Evolutionary conservation across 2,113 vertebrate species (phyloP), one percentile per base, ranked within the genome.

Genomic region (Tautogolabrus adspersus): DNA sequence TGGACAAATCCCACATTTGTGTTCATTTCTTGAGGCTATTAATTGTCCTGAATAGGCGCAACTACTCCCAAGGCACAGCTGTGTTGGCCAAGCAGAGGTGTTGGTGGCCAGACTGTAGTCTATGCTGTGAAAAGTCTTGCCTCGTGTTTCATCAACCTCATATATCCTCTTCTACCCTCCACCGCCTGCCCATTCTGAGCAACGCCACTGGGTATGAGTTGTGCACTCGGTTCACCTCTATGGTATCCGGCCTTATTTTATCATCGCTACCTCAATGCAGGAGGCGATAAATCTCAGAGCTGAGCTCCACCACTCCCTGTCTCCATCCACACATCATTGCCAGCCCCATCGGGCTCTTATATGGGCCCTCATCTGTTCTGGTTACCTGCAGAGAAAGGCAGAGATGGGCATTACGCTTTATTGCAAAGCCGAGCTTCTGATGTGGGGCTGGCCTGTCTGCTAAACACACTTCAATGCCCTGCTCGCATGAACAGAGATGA

Each of bases 131-230:
- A 64, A 79, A 89, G 78, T 93, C 89, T 95, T 93, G 92, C 93
- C 89, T 87, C 47, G 23, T 85, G 90, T 94, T 95, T 93, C 93
- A 89, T 94, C 94, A 94, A 94, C 93, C 88, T 83, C 79, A 74
- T 83, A 85, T 80, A 79, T 85, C 86, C 89, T 79, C 82, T 57
- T 75, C 79, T 78, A 69, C 65, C 76, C 87, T 77, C 71, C 65
- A 26, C 55, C 42, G 80, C 79, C 81, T 79, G 75, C 85, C 77
- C 85, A 66, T 85, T 87, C 80, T 57, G 60, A 89, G 69, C 69
- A 70, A 72, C 38, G 82, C 88, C 88, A 89, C 88, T 86, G 87
- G 86, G 69, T 82, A 82, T 34, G 73, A 82, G 87, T 68, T 59
- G 67, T 69, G 83, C 75, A 77, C 75, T 82, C 56, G 22, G 55